Percentiles rank a stretch among this genome's conserved stretches.
phyloP scores from a whole-genome alignment of 2,888 invertebrate genomes.

The Drosophila ezoana region DNA sequence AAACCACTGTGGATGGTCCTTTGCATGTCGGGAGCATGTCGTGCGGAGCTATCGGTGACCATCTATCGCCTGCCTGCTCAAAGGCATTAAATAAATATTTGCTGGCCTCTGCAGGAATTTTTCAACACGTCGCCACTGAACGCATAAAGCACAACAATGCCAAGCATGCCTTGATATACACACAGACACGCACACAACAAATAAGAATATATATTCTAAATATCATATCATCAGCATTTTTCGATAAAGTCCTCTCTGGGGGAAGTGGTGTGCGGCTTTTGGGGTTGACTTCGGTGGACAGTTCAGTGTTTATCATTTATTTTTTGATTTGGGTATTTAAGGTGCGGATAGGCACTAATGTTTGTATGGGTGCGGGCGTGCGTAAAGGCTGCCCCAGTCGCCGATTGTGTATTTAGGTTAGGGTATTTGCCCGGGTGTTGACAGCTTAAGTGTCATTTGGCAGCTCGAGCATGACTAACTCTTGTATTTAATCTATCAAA shows the following conservation, averaged over 20 bases:
- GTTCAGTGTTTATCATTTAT: constrained; percentile 78
- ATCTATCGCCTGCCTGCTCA: constrained; percentile 59
- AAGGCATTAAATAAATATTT: constrained; percentile 79
- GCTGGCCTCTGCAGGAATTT: constrained; percentile 79
- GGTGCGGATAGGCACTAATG: constrained; percentile 69
- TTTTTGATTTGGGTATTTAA: constrained; percentile 81
- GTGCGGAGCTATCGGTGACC: constrained; percentile 33
- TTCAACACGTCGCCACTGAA: constrained; percentile 60
- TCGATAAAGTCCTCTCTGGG: constrained; percentile 65
- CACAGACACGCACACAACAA: constrained; percentile 12
- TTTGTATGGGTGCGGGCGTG: constrained; percentile 55
- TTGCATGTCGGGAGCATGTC: constrained; percentile 48
- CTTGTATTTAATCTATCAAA: constrained; percentile 20
- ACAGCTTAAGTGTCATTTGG: constrained; percentile 79
- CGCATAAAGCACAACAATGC: constrained; percentile 54
- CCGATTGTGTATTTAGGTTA: constrained; percentile 11
- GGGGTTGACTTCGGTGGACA: constrained; percentile 60
- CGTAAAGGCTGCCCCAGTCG: constrained; percentile 28
- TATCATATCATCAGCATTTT: constrained; percentile 80
- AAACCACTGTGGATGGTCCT: constrained; percentile 35
- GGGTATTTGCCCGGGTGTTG: constrained; percentile 58
- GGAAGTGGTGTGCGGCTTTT: constrained; percentile 22
- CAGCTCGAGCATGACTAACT: constrained; percentile 59
- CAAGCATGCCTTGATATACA: constrained; percentile 23
- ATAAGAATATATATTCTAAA: constrained; percentile 60